Base-by-base conservation (phyloP, 2,888 invertebrate species). In the Mythimna loreyi region DNA sequence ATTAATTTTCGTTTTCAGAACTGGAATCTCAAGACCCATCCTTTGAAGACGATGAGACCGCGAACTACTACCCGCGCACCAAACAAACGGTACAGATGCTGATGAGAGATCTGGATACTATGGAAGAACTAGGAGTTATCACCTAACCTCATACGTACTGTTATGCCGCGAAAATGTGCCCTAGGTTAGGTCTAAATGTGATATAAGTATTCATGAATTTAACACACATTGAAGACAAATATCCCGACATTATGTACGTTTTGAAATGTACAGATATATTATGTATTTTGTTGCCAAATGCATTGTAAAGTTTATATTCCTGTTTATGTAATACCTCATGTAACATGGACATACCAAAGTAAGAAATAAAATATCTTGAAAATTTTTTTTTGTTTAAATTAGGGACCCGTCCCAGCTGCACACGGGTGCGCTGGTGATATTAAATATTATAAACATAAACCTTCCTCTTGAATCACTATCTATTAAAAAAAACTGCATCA, bases 71-170 rank as follows among this genome's bases (percentile, higher is more conserved):
- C 84, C 97, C 97, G 25, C 97, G 97, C 81, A 97, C 97, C 8
- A 97, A 97, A 84, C 97, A 98, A 87, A 97, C 98, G 0, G 92
- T 98, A 60, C 97, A 97, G 86, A 97, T 98, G 96, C 92, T 98
- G 67, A 94, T 98, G 83, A 96, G 97, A 66, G 98, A 98, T 90
- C 94, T 98, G 40, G 96, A 96, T 61, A 97, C 97, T 0, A 96
- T 98, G 91, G 96, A 97, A 78, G 97, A 97, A 81, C 93, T 98
- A 19, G 97, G 97, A 0, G 94, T 96, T 58, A 93, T 97, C 36
- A 96, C 95, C 16, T 94, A 91, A 62, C 33, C 8, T 9, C 16
- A n/a, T 16, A 53, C 28, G 28, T 28, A 28, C 28, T 28, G 3
- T 2, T 43, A 47, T 21, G 30, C 25, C 3, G 0, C 16, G 6